Conservation (phyloP, 2,888 invertebrate genomes). For the Phengaris alcon region DNA sequence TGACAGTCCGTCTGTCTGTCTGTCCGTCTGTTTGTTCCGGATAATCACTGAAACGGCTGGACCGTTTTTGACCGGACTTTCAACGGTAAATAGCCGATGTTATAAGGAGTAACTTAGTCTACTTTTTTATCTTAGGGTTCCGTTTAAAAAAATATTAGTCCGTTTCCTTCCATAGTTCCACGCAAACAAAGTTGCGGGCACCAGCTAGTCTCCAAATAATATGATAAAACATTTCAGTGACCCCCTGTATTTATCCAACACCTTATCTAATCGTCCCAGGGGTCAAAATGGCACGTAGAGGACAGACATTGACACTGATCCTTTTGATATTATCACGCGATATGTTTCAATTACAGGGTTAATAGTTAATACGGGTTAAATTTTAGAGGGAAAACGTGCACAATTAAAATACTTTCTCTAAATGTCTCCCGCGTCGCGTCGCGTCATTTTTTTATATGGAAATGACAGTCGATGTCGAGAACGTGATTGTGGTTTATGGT, state of each 20-base stretch:
- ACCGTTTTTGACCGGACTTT: too few relatives aligned
- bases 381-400: too few relatives aligned
- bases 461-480: background rate
- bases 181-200: background rate
- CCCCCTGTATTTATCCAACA: background rate
- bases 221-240: background rate
- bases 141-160: too few relatives aligned
- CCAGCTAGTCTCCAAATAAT: background rate
- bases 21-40: too few relatives aligned
- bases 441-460: background rate
- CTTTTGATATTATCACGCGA: background rate
- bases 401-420: background rate
- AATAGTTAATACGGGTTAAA: background rate
- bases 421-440: background rate
- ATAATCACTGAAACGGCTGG: too few relatives aligned
- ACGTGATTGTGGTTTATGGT: background rate
- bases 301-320: background rate
- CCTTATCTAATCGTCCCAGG: background rate
- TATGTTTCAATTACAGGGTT: background rate
- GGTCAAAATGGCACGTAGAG: background rate
- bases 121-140: too few relatives aligned
- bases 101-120: too few relatives aligned
- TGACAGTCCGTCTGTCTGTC: too few relatives aligned
- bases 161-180: too few relatives aligned
- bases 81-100: too few relatives aligned